Evolutionary conservation across 2,888 invertebrate genomes (phyloP), one percentile per base, ranked within the genome.

Genomic region (Hypomecis punctinalis): DNA sequence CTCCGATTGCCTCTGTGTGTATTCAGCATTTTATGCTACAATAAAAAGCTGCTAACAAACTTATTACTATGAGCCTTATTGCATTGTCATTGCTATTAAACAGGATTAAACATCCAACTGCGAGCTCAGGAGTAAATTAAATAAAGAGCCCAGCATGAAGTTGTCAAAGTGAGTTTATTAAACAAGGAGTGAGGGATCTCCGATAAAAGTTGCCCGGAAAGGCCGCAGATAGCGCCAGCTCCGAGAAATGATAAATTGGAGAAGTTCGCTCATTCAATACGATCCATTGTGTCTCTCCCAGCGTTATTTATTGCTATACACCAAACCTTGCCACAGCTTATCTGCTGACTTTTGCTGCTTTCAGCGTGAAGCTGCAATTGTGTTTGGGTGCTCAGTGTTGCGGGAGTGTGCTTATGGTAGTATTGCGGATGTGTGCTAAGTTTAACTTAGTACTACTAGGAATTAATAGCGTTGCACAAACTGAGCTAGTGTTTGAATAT

Each of bases 211-310:
- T 86, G 79, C 76, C 78, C 76, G 73, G 77, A 76, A 83, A 86
- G 77, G 79, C 80, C 72, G 72, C 72, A 79, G 80, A 85, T 83
- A 82, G 79, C 78, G 76, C 68, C 76, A 75, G 74, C 75, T 76
- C 74, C 78, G 77, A 76, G 76, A 79, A 86, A 86, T 88, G 89
- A 90, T 89, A 87, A 89, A 90, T 90, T 88, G 85, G 83, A 81
- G 73, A 86, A 89, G 84, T 89, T 87, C 76, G 75, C 75, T 80
- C 76, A 81, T 85, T 86, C 85, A 84, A 86, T 86, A 84, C 80
- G 82, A 79, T 80, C 80, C 78, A 82, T 82, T 83, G 80, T 80
- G 75, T 75, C 70, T 73, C 75, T 77, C 76, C 79, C 76, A 75
- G 76, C 76, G 76, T 78, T 69, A 63, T 67, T 67, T 67, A 67